Evolutionary conservation across 2,888 invertebrate genomes (phyloP), one percentile per base, ranked within the genome.

Genomic region (Philopedon plagiatum): DNA sequence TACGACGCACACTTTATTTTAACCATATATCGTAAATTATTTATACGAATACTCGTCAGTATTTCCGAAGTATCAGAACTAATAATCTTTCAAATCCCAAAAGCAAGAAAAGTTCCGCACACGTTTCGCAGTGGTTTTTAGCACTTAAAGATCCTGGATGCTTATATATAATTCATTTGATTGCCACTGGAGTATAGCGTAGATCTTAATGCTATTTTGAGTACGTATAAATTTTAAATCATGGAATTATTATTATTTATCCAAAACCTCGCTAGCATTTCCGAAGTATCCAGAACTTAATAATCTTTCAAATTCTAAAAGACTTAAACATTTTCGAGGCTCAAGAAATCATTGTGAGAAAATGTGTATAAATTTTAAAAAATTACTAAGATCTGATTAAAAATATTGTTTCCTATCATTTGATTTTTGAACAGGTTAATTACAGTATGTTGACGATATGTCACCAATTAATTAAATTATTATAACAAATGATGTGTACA

Each of bases 141-240:
- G 46, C 19, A 21, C 46, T 46, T 46, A 46, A 46, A 46, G 19
- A 46, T 19, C 9, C 46, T 46, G 11, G 0, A 19, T 2, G 46
- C 46, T 46, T 8, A 46, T 46, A 46, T 19, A 46, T 19, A 46
- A 46, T 46, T 46, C 46, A 46, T 46, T 19, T 21, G 46, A 46
- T 19, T 46, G 11, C 19, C 11, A 7, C 11, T 9, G 19, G 19
- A 46, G 11, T 46, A 11, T 19, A 21, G 46, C 19, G 18, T 15
- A 19, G 18, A 2, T 5, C 19, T 15, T 4, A 21, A 9, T 21
- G 19, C 21, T 46, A 2, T 46, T 5, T 18, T 15, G 41, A 18
- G 2, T 39, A 39, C 39, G 13, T 39, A 13, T 13, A 39, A 11
- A 46, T 7, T 15, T 15, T 15, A 26, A 23, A 21, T 9, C 11